A percentile compares a stretch with the other conserved stretches of the same genome.
phyloP scores from a whole-genome alignment of 2,797 vertebrate species.

The Rhinatrema bivittatum region DNA sequence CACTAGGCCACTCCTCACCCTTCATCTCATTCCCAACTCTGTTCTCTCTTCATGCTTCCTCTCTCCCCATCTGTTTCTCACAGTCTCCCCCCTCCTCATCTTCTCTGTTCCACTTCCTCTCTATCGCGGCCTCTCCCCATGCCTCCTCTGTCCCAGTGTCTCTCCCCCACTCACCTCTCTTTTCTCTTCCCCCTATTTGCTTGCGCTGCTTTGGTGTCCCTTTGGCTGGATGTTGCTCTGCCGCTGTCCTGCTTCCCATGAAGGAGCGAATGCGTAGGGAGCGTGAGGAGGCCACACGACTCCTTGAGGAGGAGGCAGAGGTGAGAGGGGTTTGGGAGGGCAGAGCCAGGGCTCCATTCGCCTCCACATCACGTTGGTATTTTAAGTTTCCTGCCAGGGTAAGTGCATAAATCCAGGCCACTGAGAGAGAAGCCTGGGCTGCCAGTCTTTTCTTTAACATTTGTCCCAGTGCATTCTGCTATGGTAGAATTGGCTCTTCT shows the following conservation, averaged over 20 bases:
- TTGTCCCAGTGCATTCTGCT: too few species aligned
- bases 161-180: constrained; percentile 15
- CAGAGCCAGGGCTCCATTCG: too few species aligned
- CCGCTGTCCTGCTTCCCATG: constrained; percentile 24
- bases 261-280: constrained; percentile 86
- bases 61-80: background rate
- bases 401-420: too few species aligned
- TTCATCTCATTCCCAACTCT: too few species aligned
- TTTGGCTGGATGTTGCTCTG: constrained; percentile 20
- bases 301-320: constrained; percentile 80
- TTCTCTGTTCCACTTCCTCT: constrained; percentile 2
- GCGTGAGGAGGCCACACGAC: constrained; percentile 74
- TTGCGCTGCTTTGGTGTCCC: constrained; percentile 30
- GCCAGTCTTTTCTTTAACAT: too few species aligned
- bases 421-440: too few species aligned
- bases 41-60: background rate
- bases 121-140: background rate
- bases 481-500: too few species aligned
- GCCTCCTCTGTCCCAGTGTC: constrained; percentile 44
- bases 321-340: constrained; percentile 59
- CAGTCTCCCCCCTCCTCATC: constrained; percentile 14
- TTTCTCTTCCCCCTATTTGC: constrained; percentile 31
- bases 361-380: too few species aligned
- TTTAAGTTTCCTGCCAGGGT: too few species aligned
- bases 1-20: too few species aligned